These are phyloP conservation scores for Zosterops japonicus DNA, from an alignment of 2,113 vertebrate species.

Conservation along the genomic window DNA sequence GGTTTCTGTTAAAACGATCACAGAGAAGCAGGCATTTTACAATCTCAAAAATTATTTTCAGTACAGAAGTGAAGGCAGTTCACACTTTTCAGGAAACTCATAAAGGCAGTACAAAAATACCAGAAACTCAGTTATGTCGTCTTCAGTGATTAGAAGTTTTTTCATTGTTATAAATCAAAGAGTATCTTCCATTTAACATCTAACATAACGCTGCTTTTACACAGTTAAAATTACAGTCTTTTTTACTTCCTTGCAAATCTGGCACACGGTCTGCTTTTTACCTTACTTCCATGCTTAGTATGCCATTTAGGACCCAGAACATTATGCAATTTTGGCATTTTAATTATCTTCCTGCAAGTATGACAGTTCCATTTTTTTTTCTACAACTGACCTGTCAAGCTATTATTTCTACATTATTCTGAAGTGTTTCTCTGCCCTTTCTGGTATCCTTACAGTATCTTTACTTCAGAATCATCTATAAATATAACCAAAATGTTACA, in stretches of 20 bases:
- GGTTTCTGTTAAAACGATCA: neutral
- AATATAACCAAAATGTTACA: neutral
- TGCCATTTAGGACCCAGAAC: neutral
- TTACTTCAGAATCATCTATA: neutral
- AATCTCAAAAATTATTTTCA: neutral
- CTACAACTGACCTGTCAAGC: neutral
- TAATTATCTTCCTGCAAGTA: neutral
- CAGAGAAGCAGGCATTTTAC: neutral
- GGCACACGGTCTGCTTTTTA: neutral
- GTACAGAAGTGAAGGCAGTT: neutral
- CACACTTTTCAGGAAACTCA: constrained; percentile 56
- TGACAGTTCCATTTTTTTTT: neutral
- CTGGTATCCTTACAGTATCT: neutral
- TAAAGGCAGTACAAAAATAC: neutral
- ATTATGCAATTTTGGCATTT: neutral
- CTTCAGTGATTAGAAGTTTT: neutral
- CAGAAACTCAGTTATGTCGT: neutral
- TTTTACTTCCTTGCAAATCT: neutral
- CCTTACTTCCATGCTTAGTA: neutral
- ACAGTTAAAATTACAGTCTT: neutral
- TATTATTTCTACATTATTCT: neutral
- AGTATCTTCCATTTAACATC: neutral
- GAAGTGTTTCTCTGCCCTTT: neutral
- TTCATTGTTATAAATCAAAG: neutral
- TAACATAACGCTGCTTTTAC: neutral